These are phyloP conservation scores for Limenitis camilla DNA, from an alignment of 2,888 invertebrate species.

Conservation along the genomic window DNA sequence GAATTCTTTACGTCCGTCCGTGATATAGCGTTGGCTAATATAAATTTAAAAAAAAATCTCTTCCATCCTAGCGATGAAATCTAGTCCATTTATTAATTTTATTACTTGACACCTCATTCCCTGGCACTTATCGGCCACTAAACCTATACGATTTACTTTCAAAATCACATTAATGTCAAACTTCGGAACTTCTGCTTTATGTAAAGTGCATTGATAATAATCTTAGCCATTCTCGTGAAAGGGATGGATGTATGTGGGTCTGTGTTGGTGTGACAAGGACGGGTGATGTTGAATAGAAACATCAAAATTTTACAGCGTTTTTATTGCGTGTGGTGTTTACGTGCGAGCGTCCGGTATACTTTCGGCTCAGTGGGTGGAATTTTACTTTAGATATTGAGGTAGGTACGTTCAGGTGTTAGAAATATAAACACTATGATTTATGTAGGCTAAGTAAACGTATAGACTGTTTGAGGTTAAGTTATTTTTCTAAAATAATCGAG, in stretches of 20 bases:
- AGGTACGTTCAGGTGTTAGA: constrained; percentile 26
- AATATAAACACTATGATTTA: constrained; percentile 3
- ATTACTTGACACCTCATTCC: constrained; percentile 68
- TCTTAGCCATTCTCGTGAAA: constrained; percentile 58
- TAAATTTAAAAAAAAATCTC: constrained; percentile 11
- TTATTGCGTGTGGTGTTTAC: constrained; percentile 70
- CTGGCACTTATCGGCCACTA: constrained; percentile 58
- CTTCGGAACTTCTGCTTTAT: constrained; percentile 70
- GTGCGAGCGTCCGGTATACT: constrained; percentile 56
- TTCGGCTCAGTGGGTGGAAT: constrained; percentile 32
- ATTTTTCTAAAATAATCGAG: too few species aligned
- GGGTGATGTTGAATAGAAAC: constrained; percentile 64
- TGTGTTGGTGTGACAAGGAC: constrained; percentile 33
- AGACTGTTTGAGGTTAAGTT: neutral
- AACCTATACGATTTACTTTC: constrained; percentile 69
- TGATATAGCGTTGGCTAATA: too few species aligned
- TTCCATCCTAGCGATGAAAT: constrained; percentile 23
- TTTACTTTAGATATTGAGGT: constrained; percentile 31
- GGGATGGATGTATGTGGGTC: constrained; percentile 36
- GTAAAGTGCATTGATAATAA: constrained; percentile 75
- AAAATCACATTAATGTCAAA: constrained; percentile 71
- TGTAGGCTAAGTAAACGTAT: neutral
- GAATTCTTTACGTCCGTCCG: too few species aligned
- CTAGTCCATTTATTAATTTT: constrained; percentile 60
- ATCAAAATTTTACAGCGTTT: constrained; percentile 74